Evolutionary conservation across 2,113 vertebrate genomes (phyloP).

Genomic region (Jaculus jaculus): DNA sequence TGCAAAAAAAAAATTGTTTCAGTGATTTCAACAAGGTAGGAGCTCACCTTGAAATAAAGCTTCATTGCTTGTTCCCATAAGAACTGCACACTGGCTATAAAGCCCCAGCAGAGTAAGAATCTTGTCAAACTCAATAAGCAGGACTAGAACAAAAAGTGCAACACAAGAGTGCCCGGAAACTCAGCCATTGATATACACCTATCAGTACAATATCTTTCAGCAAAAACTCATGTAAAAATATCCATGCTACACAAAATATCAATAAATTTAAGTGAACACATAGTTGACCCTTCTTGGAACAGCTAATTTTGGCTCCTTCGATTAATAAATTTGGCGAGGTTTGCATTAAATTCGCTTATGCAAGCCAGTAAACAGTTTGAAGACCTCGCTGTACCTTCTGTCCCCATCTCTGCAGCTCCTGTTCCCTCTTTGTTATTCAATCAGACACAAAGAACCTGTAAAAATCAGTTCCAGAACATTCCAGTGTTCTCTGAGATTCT

Average conservation of each 20-base stretch:
- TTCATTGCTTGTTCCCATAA: rapidly evolving
- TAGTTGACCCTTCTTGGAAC: not conserved
- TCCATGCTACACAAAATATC: not conserved
- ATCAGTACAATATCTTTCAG: not conserved
- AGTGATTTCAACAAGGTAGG: not conserved
- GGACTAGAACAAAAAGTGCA: not conserved
- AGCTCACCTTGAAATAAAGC: not conserved
- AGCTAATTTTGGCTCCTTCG: not conserved
- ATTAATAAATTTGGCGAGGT: not conserved
- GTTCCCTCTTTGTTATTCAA: not conserved
- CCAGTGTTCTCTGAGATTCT: not conserved
- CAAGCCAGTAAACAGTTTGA: not conserved
- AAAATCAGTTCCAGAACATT: not conserved
- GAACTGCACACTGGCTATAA: not conserved
- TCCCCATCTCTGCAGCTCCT: not conserved
- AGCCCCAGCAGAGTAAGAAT: not conserved
- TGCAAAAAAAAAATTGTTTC: not conserved
- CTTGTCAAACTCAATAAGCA: not conserved
- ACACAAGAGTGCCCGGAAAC: not conserved
- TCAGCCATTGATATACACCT: not conserved
- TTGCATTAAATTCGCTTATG: not conserved
- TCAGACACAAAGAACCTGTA: not conserved
- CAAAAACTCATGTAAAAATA: not conserved
- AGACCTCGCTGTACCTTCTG: not conserved
- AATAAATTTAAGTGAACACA: not conserved